Evolutionary conservation across 2,888 invertebrate species (phyloP).

Genomic region (Autographa pulchrina): DNA sequence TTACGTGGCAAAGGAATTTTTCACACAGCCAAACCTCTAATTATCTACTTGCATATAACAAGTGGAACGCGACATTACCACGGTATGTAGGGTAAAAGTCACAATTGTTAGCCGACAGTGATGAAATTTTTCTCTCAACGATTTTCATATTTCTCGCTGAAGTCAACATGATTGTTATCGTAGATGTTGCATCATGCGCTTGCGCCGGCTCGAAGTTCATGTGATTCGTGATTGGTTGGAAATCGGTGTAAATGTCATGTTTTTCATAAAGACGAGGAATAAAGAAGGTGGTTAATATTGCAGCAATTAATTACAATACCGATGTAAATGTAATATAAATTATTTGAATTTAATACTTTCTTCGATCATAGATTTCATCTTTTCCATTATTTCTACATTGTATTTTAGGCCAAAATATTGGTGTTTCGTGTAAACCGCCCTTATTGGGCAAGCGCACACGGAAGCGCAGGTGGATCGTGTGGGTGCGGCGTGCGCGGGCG

Average conservation of each 20-base stretch:
- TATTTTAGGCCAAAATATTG: constrained; percentile 26
- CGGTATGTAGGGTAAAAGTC: constrained; percentile 54
- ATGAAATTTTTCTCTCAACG: constrained; percentile 63
- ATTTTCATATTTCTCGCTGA: constrained; percentile 61
- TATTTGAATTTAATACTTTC: not conserved
- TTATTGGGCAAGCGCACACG: constrained; percentile 67
- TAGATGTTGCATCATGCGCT: constrained; percentile 62
- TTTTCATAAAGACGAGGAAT: no score
- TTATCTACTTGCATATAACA: constrained; percentile 28
- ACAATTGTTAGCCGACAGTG: constrained; percentile 48
- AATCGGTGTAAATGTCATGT: constrained; percentile 16
- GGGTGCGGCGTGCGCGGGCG: constrained; percentile 72
- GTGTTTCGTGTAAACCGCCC: constrained; percentile 48
- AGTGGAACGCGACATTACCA: constrained; percentile 31
- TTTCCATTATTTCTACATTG: no score
- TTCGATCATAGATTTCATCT: no score
- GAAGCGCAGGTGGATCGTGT: constrained; percentile 79
- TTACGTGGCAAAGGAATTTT: constrained; percentile 27
- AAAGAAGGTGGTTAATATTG: no score
- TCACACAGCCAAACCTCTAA: constrained; percentile 37
- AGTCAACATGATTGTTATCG: constrained; percentile 62
- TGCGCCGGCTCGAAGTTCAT: constrained; percentile 59
- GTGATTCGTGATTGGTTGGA: constrained; percentile 30
- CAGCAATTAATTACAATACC: no score
- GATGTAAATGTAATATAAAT: no score